These are phyloP conservation scores for Helicoverpa assulta DNA, from an alignment of 2,888 invertebrate species.

Conservation along the genomic window DNA sequence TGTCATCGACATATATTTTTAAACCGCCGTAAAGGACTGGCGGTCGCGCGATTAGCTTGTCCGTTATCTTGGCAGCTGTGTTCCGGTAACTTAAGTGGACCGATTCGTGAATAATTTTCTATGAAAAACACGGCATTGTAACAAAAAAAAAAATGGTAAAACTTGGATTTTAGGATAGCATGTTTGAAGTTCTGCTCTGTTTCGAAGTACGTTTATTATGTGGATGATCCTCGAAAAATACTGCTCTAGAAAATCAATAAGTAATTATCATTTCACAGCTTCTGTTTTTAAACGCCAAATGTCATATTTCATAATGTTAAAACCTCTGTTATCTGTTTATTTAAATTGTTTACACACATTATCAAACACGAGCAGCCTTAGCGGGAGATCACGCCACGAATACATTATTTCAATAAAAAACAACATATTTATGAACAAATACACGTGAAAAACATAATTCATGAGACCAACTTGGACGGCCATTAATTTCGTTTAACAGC, in stretches of 20 bases:
- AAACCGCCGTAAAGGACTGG: constrained; percentile 20
- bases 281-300: constrained; percentile 30
- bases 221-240: constrained; percentile 10
- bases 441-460: constrained; percentile 54
- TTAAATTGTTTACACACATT: constrained; percentile 14
- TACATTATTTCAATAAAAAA: not conserved
- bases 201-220: not conserved
- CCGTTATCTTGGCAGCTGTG: constrained; percentile 35
- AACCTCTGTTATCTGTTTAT: constrained; percentile 18
- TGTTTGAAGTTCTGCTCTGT: not conserved
- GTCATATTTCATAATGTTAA: constrained; percentile 21
- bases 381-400: constrained; percentile 38
- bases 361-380: constrained; percentile 13
- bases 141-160: too few relatives aligned
- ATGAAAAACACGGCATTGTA: not conserved
- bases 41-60: constrained; percentile 23
- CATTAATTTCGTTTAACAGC: constrained; percentile 50
- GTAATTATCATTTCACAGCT: not conserved
- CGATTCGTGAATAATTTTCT: not conserved
- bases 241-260: not conserved
- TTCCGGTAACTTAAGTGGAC: constrained; percentile 29
- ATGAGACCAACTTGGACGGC: constrained; percentile 44
- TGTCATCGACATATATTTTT: constrained; percentile 49
- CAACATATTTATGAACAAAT: constrained; percentile 31
- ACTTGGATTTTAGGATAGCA: not conserved